Conservation (phyloP, 2,888 invertebrate genomes). For the Hypomecis atomaria region DNA sequence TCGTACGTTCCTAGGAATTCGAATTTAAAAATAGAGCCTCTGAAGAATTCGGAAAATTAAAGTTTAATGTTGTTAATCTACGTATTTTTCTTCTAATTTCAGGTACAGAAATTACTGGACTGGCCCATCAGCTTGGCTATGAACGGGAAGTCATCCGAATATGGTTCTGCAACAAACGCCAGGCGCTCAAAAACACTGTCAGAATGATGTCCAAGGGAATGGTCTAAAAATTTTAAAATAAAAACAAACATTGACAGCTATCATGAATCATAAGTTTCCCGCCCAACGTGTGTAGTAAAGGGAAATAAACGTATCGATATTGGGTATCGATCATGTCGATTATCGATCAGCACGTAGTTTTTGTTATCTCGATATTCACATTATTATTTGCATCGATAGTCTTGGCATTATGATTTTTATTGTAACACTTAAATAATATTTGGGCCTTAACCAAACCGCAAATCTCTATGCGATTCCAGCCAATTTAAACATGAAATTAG, state of each 20-base stretch:
- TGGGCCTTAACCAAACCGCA: conserved; percentile 68
- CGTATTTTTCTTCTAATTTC: conserved; percentile 38
- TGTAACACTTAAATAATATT: conserved; percentile 49
- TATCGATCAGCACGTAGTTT: conserved; percentile 59
- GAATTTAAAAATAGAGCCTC: too few relatives aligned
- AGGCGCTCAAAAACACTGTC: conserved; percentile 98
- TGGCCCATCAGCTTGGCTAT: conserved; percentile 97
- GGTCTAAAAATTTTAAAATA: conserved; percentile 82
- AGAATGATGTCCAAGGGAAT: conserved; percentile 96
- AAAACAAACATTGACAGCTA: conserved; percentile 39
- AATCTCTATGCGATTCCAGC: conserved; percentile 77
- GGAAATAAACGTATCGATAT: conserved; percentile 43
- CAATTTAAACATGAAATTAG: conserved; percentile 68
- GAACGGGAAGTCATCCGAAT: conserved; percentile 99
- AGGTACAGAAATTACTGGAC: conserved; percentile 98
- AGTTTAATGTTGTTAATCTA: conserved; percentile 5
- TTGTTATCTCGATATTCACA: conserved; percentile 58
- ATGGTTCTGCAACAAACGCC: conserved; percentile 99
- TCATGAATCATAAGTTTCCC: conserved; percentile 26
- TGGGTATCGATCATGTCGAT: conserved; percentile 52
- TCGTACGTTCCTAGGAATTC: too few relatives aligned
- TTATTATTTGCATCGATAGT: conserved; percentile 64
- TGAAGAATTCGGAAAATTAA: too few relatives aligned
- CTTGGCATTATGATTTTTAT: conserved; percentile 45
- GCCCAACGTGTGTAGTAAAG: conserved; percentile 51